phyloP scores from a whole-genome alignment of 2,113 vertebrate genomes.

The Corythornis madagascariensis region DNA sequence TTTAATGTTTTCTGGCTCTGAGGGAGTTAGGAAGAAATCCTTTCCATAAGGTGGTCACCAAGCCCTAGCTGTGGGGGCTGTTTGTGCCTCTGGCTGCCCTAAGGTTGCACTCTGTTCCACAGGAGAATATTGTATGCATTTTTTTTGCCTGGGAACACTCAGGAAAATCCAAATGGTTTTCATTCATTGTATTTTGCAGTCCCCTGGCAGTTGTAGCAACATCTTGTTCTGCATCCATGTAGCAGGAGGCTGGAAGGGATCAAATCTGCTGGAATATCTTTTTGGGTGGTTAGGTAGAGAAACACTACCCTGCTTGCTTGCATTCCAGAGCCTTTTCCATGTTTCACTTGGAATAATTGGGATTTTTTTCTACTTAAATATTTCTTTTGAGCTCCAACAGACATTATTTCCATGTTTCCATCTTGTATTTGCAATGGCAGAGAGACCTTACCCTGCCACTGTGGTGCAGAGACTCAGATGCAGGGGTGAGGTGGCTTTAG shows the following conservation, averaged over 20 bases:
- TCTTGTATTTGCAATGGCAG: neutral
- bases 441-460: neutral
- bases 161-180: neutral
- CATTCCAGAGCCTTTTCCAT: neutral
- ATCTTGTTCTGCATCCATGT: neutral
- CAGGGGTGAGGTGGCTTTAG: neutral
- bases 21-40: neutral
- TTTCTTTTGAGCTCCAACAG: neutral
- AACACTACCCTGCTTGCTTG: neutral
- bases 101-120: rapidly evolving
- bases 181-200: slow-evolving; percentile 18
- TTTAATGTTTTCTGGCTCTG: neutral
- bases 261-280: neutral
- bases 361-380: neutral
- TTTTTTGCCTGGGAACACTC: neutral
- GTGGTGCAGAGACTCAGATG: neutral
- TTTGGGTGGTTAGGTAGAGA: rapidly evolving
- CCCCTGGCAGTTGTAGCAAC: neutral
- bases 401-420: neutral
- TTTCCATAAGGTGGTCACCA: neutral
- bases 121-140: neutral
- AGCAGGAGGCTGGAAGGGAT: neutral
- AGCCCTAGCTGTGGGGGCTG: neutral
- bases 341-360: neutral
- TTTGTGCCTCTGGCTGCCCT: neutral